phyloP scores from a whole-genome alignment of 1,140 invertebrate genomes.

The Sweltsa coloradensis region DNA sequence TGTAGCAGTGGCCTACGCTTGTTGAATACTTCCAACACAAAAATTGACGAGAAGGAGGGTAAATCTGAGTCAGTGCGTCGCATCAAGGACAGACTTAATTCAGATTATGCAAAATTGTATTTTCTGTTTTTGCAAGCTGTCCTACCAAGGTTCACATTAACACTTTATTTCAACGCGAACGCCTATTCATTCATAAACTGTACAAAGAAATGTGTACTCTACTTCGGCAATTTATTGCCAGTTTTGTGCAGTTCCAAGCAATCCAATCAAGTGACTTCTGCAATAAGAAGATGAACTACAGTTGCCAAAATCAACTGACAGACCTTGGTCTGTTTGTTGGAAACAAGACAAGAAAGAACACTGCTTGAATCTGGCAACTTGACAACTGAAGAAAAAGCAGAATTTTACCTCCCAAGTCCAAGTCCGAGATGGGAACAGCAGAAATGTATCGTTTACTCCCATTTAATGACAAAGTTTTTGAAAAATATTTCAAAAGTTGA shows the following conservation, averaged over 20 bases:
- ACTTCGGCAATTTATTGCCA: not conserved
- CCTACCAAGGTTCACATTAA: not conserved
- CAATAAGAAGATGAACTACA: not conserved
- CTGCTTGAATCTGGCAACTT: not conserved
- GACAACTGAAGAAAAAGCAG: not conserved
- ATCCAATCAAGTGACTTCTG: not conserved
- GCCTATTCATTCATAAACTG: not conserved
- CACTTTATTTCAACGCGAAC: not conserved
- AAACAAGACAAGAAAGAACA: not conserved
- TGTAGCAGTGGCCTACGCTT: not conserved
- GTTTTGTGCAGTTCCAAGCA: not conserved
- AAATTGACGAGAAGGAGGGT: not conserved
- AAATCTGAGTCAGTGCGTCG: not conserved
- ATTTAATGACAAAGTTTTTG: not conserved
- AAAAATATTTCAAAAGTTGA: not conserved
- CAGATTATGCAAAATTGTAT: not conserved
- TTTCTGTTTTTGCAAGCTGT: not conserved
- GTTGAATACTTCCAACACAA: not conserved
- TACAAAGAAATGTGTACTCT: not conserved
- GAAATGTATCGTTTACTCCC: not conserved
- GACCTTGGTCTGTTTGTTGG: not conserved
- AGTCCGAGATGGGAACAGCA: not conserved
- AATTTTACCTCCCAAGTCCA: not conserved
- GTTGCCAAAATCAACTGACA: not conserved
- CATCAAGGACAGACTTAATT: not conserved